These are phyloP conservation scores for Rattus norvegicus DNA, from an alignment of 2,113 vertebrate species.

Conservation along the genomic window GRCr8 NC_086039.1:5153001-5153500, in stretches of 20 bases:
- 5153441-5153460: constrained; percentile 24
- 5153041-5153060: background rate
- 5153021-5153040: background rate
- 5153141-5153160: background rate
- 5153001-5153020: background rate
- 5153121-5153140: background rate
- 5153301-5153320: background rate
- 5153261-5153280: background rate
- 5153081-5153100: background rate
- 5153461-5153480: background rate
- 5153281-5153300: background rate
- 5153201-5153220: background rate
- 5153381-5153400: background rate
- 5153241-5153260: background rate
- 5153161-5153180: background rate
- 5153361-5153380: background rate
- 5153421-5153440: background rate
- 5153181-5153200: background rate
- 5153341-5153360: background rate
- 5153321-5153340: background rate
- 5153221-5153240: background rate
- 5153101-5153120: background rate
- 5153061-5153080: background rate
- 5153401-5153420: background rate
- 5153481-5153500: background rate